Evolutionary conservation across 2,113 vertebrate genomes (phyloP).

Genomic region (Plecotus auritus): DNA sequence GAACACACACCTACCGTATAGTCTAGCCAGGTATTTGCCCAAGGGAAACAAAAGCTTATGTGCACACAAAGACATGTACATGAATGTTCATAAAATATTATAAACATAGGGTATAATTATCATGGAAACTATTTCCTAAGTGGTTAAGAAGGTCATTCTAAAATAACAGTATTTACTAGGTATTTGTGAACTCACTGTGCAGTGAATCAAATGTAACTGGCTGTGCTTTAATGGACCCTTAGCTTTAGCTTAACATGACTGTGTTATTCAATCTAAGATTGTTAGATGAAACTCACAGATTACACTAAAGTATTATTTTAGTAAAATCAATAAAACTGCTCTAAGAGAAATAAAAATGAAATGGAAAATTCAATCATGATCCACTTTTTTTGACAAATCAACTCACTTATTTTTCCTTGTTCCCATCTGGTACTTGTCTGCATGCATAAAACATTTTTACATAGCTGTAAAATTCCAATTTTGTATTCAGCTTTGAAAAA

Average conservation of each 20-base stretch:
- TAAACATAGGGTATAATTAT: background rate
- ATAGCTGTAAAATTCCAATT: slow-evolving; percentile 62
- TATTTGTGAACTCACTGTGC: background rate
- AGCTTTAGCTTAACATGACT: background rate
- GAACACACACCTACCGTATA: background rate
- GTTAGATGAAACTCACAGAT: background rate
- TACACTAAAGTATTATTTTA: slow-evolving; percentile 36
- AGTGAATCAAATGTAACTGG: background rate
- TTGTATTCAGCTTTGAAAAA: slow-evolving; percentile 54
- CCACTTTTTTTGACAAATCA: slow-evolving; percentile 61
- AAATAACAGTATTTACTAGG: background rate
- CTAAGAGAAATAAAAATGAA: slow-evolving; percentile 60
- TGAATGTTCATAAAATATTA: background rate
- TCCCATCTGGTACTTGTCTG: slow-evolving; percentile 68
- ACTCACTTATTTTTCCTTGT: slow-evolving; percentile 59
- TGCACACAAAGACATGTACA: background rate
- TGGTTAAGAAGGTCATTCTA: background rate
- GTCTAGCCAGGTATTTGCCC: background rate
- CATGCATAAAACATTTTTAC: slow-evolving; percentile 65
- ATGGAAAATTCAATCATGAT: slow-evolving; percentile 63
- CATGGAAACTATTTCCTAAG: background rate
- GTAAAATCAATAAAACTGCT: slow-evolving; percentile 36
- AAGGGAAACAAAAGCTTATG: background rate
- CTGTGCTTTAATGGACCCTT: background rate
- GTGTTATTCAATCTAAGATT: background rate